Evolutionary conservation across 2,888 invertebrate species (phyloP), one percentile per base, ranked within the genome.

Genomic region (Temnothorax ravouxi): DNA sequence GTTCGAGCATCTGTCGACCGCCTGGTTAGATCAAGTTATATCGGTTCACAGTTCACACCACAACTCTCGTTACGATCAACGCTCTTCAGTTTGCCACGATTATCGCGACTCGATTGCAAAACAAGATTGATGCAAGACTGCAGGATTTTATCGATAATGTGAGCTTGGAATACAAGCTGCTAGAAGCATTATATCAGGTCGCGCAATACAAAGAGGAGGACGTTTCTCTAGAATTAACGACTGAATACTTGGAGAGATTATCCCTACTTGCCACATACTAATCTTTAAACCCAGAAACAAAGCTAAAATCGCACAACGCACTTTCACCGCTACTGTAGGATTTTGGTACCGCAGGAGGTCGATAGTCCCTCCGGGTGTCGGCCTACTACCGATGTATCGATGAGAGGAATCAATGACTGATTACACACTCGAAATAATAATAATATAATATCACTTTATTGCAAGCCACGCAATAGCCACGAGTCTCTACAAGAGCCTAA

Each of bases 171-270:
- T 95, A 94, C 67, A 80, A 89, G 4, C 66, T 94, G 15, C 66
- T 95, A 15, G 90, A 91, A 77, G 92, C 93, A 2, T 83, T 95
- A 11, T 92, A 92, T 89, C 90, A 92, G 84, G 80, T 93, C 52
- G 79, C 90, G 21, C 92, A 92, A 69, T 91, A 91, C 54, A 92
- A 93, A 54, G 93, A 93, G 47, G 93, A 93, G 59, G 92, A 93
- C 54, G 88, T 84, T 1, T 92, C 92, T 52, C 71, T 93, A n/a
- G 94, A 94, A 82, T 91, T 95, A 41, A 92, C 92, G 25, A 88
- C 93, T 9, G 92, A 92, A 69, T 88, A 93, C 64, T 91, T 94
- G 67, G 95, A 95, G 83, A 91, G 90, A 72, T 94, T n/a, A n/a
- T n/a, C n/a, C n/a, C n/a, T n/a, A n/a, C n/a, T n/a, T n/a, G n/a